Evolutionary conservation across 2,888 invertebrate genomes (phyloP).

Genomic region (Heliconius erato): DNA sequence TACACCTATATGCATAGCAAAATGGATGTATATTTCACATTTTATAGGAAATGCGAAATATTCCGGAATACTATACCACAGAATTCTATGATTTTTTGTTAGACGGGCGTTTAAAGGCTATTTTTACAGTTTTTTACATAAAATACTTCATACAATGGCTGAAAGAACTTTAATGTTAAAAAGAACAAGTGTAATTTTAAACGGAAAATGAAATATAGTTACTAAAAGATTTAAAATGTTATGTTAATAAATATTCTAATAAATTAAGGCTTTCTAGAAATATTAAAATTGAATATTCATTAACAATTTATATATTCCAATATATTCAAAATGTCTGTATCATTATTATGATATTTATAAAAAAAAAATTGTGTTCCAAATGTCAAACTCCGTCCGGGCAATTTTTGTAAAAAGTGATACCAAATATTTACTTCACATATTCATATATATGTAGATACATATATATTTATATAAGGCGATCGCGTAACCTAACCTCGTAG

Average conservation of each 20-base stretch:
- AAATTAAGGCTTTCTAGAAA: too few relatives aligned
- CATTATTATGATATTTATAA: too few relatives aligned
- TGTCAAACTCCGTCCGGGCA: too few relatives aligned
- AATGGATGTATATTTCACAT: too few relatives aligned
- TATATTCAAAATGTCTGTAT: too few relatives aligned
- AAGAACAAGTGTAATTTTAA: not conserved
- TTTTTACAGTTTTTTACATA: not conserved
- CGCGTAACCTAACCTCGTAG: constrained; percentile 6
- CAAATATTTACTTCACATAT: not conserved
- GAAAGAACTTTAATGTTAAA: not conserved
- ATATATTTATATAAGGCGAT: not conserved
- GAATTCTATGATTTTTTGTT: not conserved
- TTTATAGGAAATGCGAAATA: not conserved
- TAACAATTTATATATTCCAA: too few relatives aligned
- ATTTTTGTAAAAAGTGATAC: too few relatives aligned
- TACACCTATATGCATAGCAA: too few relatives aligned
- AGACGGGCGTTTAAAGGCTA: not conserved
- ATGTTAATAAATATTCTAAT: too few relatives aligned
- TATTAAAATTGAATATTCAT: too few relatives aligned
- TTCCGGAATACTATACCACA: not conserved
- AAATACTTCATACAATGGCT: constrained; percentile 4
- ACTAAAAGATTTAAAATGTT: too few relatives aligned
- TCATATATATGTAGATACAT: not conserved
- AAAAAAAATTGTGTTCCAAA: too few relatives aligned
- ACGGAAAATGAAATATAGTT: not conserved